phyloP scores from a whole-genome alignment of 2,113 vertebrate genomes.

The Nesoenas mayeri region DNA sequence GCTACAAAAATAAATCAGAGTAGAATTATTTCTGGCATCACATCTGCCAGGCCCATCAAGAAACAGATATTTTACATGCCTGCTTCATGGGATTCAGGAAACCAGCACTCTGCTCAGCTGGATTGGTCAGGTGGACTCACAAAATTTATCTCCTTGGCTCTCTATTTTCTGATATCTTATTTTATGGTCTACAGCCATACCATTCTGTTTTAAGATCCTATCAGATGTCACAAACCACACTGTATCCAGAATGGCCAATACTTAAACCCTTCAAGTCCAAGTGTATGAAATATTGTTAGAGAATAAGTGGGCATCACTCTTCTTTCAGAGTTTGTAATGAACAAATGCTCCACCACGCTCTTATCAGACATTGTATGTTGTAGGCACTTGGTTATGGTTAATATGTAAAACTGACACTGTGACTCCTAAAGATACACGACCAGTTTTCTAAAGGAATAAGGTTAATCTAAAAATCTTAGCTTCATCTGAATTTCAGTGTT shows the following conservation, averaged over 20 bases:
- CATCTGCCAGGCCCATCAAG: slow-evolving; percentile 57
- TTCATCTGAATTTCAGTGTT: not conserved
- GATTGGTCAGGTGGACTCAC: slow-evolving; percentile 16
- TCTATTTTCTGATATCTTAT: slow-evolving; percentile 16
- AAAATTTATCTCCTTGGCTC: slow-evolving; percentile 36
- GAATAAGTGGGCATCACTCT: not conserved
- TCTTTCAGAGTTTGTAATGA: not conserved
- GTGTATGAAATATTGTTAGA: not conserved
- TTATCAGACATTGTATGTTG: not conserved
- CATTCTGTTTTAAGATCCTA: slow-evolving; percentile 41
- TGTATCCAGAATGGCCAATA: not conserved
- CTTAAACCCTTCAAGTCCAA: not conserved
- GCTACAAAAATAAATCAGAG: slow-evolving; percentile 56
- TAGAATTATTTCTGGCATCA: slow-evolving; percentile 54
- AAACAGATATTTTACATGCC: slow-evolving; percentile 56
- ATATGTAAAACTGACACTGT: not conserved
- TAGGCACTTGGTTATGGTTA: not conserved
- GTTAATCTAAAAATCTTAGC: not conserved
- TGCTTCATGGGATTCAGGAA: slow-evolving; percentile 31
- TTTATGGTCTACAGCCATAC: slow-evolving; percentile 22
- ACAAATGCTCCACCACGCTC: not conserved
- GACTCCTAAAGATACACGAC: not conserved
- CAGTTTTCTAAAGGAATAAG: not conserved
- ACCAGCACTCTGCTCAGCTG: not conserved
- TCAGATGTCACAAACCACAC: slow-evolving; percentile 32